Evolutionary conservation across 2,113 vertebrate species (phyloP).

Genomic region (Actenoides hombroni): DNA sequence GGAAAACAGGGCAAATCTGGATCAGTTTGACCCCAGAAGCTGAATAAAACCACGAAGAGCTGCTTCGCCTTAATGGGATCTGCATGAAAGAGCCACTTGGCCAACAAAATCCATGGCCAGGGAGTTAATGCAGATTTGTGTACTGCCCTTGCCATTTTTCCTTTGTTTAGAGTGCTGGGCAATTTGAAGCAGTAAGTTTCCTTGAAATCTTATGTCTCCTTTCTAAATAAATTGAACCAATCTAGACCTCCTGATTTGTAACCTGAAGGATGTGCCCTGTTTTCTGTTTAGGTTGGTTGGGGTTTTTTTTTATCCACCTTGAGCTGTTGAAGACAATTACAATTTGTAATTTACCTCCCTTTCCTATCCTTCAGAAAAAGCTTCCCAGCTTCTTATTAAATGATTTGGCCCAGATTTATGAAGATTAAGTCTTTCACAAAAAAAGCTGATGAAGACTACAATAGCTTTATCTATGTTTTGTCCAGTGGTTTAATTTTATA

Average conservation of each 20-base stretch:
- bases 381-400: neutral
- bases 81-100: neutral
- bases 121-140: neutral
- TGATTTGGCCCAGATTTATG: neutral
- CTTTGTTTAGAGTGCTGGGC: neutral
- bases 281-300: neutral
- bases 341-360: neutral
- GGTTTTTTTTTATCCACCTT: neutral
- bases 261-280: neutral
- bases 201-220: neutral
- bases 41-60: rapidly evolving
- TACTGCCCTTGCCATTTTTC: neutral
- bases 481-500: neutral
- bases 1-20: neutral
- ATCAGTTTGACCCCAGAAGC: neutral
- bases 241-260: neutral
- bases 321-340: neutral
- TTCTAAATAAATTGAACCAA: neutral
- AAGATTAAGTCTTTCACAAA: neutral
- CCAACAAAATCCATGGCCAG: neutral
- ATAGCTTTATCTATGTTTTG: neutral
- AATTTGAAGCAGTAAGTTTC: neutral
- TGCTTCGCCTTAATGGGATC: neutral
- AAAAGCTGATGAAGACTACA: neutral
- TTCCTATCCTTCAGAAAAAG: neutral